Base-by-base conservation (phyloP, 2,888 invertebrate species). In the Cataglyphis albicans region DNA sequence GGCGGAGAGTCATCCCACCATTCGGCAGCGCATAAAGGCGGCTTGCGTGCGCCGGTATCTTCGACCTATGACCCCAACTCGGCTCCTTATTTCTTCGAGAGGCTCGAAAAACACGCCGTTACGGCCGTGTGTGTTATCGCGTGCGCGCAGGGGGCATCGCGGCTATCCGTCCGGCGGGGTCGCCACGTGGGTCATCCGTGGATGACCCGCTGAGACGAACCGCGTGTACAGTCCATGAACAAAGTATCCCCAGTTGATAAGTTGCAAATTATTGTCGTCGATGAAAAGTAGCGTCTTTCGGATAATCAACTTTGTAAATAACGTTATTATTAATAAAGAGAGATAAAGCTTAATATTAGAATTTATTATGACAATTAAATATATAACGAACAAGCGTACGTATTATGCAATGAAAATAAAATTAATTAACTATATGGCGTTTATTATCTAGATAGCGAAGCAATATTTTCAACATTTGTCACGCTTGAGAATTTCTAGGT, bases 121-220 rank as follows among this genome's bases (percentile, higher is more conserved):
- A 89, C 90, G 88, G 88, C 89, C 84, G 86, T 87, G 91, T 90
- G 89, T 91, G 92, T 92, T 93, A 93, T 93, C 93, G 93, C 91
- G 90, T 92, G 93, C 89, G 92, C 91, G 92, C 93, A 92, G 94
- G 94, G 94, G 93, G 94, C 93, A 93, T 93, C 93, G 91, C 91
- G 90, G 93, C 91, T 92, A 92, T 93, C 92, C 93, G 88, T 87
- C 89, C 88, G 90, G 15, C 87, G 92, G 90, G 92, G 90, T 93
- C 92, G 91, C 86, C 86, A 82, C 89, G 63, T 81, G 86, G 89
- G 90, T 87, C 88, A 89, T 76, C 80, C 84, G 67, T 85, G 68
- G 81, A 73, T 89, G 89, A 89, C 89, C 89, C 84, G 63, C 59
- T 73, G 78, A 82, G 74, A 63, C 65, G 70, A 82, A 68, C 81